phyloP scores from a whole-genome alignment of 2,888 invertebrate species.

The Nysson spinosus region DNA sequence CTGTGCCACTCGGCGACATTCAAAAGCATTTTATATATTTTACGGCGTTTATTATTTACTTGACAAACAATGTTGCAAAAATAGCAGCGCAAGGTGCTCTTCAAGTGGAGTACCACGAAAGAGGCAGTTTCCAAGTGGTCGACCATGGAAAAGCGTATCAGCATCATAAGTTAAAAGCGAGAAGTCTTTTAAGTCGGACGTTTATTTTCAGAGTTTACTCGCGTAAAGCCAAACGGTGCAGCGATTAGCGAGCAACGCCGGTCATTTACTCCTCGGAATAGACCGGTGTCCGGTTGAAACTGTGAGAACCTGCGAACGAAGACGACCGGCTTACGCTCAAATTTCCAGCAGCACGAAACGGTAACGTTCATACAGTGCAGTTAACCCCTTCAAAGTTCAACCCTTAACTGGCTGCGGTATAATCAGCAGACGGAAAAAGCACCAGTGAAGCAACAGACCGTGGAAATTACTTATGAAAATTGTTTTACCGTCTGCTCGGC shows the following conservation, averaged over 20 bases:
- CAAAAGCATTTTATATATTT: no score
- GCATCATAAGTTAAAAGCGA: not conserved
- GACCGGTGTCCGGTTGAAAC: not conserved
- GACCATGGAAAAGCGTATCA: not conserved
- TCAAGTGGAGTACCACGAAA: no score
- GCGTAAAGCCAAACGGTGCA: slow-evolving; percentile 5
- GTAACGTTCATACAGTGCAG: not conserved
- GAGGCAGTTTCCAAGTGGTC: no score
- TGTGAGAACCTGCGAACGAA: slow-evolving; percentile 18
- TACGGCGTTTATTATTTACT: no score
- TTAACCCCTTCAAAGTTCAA: slow-evolving; percentile 15
- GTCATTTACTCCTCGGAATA: not conserved
- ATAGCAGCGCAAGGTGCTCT: no score
- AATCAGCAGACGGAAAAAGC: not conserved
- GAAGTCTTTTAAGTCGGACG: not conserved
- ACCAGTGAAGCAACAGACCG: not conserved
- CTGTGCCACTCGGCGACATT: no score
- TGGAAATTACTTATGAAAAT: slow-evolving; percentile 10
- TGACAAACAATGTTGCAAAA: no score
- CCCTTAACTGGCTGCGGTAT: not conserved
- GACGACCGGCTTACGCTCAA: slow-evolving; percentile 14
- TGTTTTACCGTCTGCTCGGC: not conserved
- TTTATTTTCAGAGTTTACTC: not conserved
- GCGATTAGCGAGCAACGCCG: not conserved
- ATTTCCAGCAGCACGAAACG: slow-evolving; percentile 15